Evolutionary conservation across 1,140 invertebrate species (phyloP), one percentile per base, ranked within the genome.

Genomic region (Ceratoteleas bidentatus): DNA sequence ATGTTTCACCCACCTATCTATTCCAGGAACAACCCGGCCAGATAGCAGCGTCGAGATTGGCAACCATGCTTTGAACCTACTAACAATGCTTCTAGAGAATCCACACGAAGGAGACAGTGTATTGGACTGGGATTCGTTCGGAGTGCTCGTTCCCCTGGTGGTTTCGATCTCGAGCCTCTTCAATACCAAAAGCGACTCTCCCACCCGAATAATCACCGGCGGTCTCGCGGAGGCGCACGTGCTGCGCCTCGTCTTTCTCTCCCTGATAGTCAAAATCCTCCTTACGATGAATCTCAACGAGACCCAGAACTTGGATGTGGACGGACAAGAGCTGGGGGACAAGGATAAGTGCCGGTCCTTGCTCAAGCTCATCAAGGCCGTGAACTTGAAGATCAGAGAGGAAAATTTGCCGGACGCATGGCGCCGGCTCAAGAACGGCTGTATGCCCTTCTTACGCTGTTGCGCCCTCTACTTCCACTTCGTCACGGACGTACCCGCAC

Each of bases 391-490:
- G 4, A 83, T 81, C 7, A 89, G 75, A 58, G 88, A 83, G n/a
- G 66, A 87, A 0, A 84, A 72, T 2, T 47, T 80, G 0, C 54
- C 57, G n/a, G 90, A 92, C 47, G 88, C 96, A 3, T 95, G 95
- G 93, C 90, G 92, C 16, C 88, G 92, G 15, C 87, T 96, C 0
- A 94, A 94, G 77, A 85, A 92, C 0, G 94, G 94, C 50, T 95
- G 95, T 69, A 88, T 95, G 60, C 95, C 96, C 0, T 99, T 98
- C 88, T 90, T 99, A 50, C 93, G 98, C 38, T 97, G 96, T 88
- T 95, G 95, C 83, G 96, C 96, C 16, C 89, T 99, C 0, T 97
- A 99, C 87, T 99, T 96, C 88, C 96, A 98, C 87, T 97, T 96
- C 86, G 90, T 99, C 24, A 97, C 97, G 11, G 96, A 96, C 74